These are phyloP conservation scores for Synanthedon formicaeformis DNA, from an alignment of 2,888 invertebrate species.

Conservation along the genomic window DNA sequence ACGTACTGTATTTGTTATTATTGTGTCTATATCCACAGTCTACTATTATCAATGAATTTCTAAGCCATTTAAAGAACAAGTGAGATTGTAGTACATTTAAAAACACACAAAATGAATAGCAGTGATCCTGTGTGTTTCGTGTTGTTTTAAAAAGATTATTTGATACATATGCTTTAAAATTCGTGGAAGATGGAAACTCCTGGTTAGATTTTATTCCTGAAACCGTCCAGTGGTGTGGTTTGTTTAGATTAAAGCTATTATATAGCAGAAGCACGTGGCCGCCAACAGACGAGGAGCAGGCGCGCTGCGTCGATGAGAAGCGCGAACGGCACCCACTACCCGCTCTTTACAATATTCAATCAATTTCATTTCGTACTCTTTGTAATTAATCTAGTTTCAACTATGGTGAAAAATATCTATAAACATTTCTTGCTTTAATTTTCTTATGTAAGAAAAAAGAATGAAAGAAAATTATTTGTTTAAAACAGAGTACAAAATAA, in stretches of 20 bases:
- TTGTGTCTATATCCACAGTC: too few species aligned
- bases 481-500: too few species aligned
- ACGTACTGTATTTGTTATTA: too few species aligned
- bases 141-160: not conserved
- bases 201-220: constrained; percentile 46
- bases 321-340: constrained; percentile 21
- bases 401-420: too few species aligned
- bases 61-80: too few species aligned
- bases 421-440: too few species aligned
- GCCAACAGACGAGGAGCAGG: constrained; percentile 52
- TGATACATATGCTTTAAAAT: constrained; percentile 20
- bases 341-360: not conserved
- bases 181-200: constrained; percentile 27
- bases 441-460: too few species aligned
- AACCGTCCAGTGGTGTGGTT: constrained; percentile 36
- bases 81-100: too few species aligned
- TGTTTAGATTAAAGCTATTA: constrained; percentile 56
- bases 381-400: not conserved
- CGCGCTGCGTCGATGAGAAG: constrained; percentile 35
- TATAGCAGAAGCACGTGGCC: constrained; percentile 42
- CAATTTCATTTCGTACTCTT: not conserved
- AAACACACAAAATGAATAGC: too few species aligned
- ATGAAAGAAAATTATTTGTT: too few species aligned
- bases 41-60: too few species aligned
- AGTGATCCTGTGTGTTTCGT: too few species aligned